phyloP scores from a whole-genome alignment of 2,888 invertebrate species.

The Quadroppia sp. region DNA sequence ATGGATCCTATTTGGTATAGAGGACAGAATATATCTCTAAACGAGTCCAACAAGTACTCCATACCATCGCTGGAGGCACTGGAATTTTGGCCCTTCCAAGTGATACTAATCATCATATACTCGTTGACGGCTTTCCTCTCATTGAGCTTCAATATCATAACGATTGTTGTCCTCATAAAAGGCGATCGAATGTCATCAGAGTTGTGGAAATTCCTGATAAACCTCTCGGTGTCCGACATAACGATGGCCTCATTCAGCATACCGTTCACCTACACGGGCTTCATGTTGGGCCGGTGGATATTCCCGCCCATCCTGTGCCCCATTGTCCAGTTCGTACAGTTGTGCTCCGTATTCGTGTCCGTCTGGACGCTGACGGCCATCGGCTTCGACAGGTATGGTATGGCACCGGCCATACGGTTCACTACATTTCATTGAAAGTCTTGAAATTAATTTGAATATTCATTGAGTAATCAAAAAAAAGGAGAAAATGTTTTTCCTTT shows the following conservation, averaged over 20 bases:
- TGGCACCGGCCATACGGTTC: too few species aligned
- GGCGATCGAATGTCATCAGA: constrained; percentile 52
- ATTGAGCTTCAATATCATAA: constrained; percentile 55
- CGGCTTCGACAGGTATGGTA: constrained; percentile 55
- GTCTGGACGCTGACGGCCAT: constrained; percentile 56
- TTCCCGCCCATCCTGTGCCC: constrained; percentile 56
- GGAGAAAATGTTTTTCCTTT: too few species aligned
- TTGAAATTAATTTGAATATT: too few species aligned
- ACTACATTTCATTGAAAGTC: too few species aligned
- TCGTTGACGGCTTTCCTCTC: constrained; percentile 54
- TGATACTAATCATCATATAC: constrained; percentile 53
- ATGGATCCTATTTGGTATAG: too few species aligned
- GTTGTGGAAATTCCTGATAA: constrained; percentile 64
- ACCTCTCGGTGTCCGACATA: constrained; percentile 77
- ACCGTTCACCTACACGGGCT: constrained; percentile 66
- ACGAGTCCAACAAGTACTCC: neutral
- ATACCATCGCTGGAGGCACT: neutral
- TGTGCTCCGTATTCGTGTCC: constrained; percentile 54
- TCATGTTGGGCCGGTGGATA: constrained; percentile 52
- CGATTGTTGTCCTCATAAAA: constrained; percentile 54
- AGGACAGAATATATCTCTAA: too few species aligned
- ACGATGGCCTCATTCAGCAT: constrained; percentile 83
- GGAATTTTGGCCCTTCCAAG: constrained; percentile 45
- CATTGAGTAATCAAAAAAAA: too few species aligned
- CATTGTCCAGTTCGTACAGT: constrained; percentile 55